Evolutionary conservation across 2,113 vertebrate species (phyloP), one percentile per base, ranked within the genome.

Genomic region (Eulemur rufifrons): DNA sequence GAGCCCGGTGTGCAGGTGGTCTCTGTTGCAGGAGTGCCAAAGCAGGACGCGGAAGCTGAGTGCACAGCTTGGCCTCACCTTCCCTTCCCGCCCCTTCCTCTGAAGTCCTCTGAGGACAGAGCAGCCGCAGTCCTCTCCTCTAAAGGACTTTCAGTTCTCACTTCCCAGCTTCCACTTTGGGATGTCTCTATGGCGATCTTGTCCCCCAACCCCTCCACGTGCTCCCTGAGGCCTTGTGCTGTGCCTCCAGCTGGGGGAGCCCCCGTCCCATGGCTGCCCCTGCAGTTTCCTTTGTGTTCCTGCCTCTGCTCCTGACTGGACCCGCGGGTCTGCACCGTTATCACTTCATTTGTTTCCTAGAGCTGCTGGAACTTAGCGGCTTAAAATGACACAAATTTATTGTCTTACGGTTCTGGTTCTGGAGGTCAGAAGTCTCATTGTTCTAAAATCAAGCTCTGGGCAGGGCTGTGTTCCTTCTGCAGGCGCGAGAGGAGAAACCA

Each of bases 181-280:
- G 42, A 20, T 23, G 34, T 66, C n/a, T 3, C 45, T 45, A 3
- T 20, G 7, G 45, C 17, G 4, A 39, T 29, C 4, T 21, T 11
- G 45, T 2, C 42, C 15, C 20, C 39, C 5, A 59, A 0, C 2
- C 29, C 39, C 37, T 50, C 45, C n/a, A 6, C 6, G 11, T 2
- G 1, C 29, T n/a, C 71, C 42, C 34, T 4, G 4, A 21, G 74
- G 42, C 29, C 45, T 69, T n/a, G 29, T 34, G 29, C 2, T 3
- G 25, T 8, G 27, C 17, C 63, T 73, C 52, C 34, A 13, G 42
- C 42, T 6, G 42, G 5, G 42, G 34, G 59, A 17, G 27, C 20
- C 3, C 5, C 0, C 0, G 1, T 5, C 54, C 34, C 54, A 34
- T 13, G 14, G 8, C 21, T 2, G 11, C 50, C 42, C 18, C 2